phyloP scores from a whole-genome alignment of 2,888 invertebrate species.

The Melipona bicolor region DNA sequence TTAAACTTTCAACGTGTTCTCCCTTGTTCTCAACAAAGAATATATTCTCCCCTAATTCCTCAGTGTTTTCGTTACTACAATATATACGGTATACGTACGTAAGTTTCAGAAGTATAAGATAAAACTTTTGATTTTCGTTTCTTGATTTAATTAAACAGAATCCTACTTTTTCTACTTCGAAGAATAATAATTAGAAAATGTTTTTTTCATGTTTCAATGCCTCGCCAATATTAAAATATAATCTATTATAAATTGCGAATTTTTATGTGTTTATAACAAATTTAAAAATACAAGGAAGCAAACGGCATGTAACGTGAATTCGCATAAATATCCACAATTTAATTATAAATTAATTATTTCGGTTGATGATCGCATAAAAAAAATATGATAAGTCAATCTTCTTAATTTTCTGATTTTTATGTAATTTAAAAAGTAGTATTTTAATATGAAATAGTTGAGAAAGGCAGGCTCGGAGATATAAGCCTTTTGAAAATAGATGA shows the following conservation, averaged over 20 bases:
- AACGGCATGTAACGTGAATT: neutral
- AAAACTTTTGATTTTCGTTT: constrained; percentile 7
- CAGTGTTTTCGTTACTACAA: neutral
- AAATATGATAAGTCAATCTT: neutral
- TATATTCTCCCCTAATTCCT: neutral
- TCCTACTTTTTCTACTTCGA: neutral
- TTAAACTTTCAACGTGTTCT: neutral
- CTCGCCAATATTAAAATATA: neutral
- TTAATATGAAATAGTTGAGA: neutral
- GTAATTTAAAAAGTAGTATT: neutral
- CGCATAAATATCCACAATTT: neutral
- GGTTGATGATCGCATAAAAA: neutral
- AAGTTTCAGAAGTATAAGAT: neutral
- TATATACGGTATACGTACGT: neutral
- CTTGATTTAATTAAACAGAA: neutral
- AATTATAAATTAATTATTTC: neutral
- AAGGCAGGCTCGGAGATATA: neutral
- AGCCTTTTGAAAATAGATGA: neutral
- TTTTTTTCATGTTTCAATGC: neutral
- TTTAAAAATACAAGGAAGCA: neutral
- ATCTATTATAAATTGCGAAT: neutral
- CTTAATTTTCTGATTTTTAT: neutral
- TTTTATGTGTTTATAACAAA: neutral
- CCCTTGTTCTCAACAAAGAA: neutral
- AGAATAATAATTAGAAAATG: neutral